Evolutionary conservation across 2,888 invertebrate genomes (phyloP).

Genomic region (Pantelozetes paolii): DNA sequence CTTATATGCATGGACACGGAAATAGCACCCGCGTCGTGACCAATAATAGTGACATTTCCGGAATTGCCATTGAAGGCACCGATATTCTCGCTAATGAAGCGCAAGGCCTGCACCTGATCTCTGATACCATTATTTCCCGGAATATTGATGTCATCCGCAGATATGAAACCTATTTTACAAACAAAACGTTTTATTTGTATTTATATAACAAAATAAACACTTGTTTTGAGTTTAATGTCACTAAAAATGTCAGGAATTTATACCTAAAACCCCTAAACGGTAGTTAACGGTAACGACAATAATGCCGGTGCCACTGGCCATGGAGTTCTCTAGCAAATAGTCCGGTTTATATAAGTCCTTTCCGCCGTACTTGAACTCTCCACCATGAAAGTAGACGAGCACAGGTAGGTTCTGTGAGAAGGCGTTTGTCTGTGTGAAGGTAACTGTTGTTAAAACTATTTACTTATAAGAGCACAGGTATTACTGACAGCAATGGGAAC

Average conservation of each 20-base stretch:
- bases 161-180: slow-evolving; percentile 51
- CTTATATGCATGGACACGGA: slow-evolving; percentile 46
- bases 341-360: slow-evolving; percentile 52
- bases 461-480: not conserved
- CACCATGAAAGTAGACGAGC: slow-evolving; percentile 59
- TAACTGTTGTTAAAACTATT: not conserved
- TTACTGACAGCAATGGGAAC: slow-evolving; percentile 60
- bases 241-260: too few relatives aligned
- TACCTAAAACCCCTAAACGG: slow-evolving; percentile 50
- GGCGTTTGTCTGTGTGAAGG: not conserved
- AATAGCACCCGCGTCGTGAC: slow-evolving; percentile 50
- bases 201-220: too few relatives aligned
- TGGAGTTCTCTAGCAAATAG: slow-evolving; percentile 36
- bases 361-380: slow-evolving; percentile 52
- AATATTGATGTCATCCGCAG: slow-evolving; percentile 48
- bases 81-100: slow-evolving; percentile 50
- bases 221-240: too few relatives aligned
- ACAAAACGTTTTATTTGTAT: too few relatives aligned
- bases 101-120: slow-evolving; percentile 50
- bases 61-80: slow-evolving; percentile 50
- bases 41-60: slow-evolving; percentile 50
- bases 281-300: slow-evolving; percentile 58
- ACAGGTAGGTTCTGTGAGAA: slow-evolving; percentile 55
- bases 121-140: slow-evolving; percentile 51
- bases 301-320: slow-evolving; percentile 55